phyloP scores from a whole-genome alignment of 2,113 vertebrate genomes.

The Rhinoptilus africanus region DNA sequence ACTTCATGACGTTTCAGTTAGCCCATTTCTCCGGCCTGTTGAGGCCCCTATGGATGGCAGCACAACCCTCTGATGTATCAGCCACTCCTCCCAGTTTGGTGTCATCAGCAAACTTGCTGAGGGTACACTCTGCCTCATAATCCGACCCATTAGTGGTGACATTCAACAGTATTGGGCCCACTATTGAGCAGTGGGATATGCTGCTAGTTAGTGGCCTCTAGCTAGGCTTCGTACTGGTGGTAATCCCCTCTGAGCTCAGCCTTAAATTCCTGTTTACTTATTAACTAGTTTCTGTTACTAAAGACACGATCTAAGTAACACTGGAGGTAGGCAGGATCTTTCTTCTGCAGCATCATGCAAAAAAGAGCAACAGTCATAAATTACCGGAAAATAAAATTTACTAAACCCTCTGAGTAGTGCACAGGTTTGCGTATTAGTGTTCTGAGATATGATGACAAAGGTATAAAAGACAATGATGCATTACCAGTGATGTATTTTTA shows the following conservation, averaged over 20 bases:
- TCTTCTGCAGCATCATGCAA: neutral
- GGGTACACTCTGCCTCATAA: neutral
- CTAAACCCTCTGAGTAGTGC: neutral
- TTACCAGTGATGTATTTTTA: neutral
- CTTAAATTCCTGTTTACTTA: neutral
- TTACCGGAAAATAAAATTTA: constrained; percentile 9
- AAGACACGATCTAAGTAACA: neutral
- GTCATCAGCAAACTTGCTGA: neutral
- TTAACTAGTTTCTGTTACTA: neutral
- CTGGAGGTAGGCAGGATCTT: neutral
- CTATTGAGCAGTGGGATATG: neutral
- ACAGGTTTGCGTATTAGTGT: neutral
- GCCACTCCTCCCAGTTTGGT: neutral
- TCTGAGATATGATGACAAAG: neutral
- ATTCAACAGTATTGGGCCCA: neutral
- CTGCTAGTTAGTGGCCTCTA: neutral
- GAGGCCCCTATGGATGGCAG: neutral
- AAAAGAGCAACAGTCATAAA: neutral
- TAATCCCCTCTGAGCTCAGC: neutral
- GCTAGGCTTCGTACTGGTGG: neutral
- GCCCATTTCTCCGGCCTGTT: neutral
- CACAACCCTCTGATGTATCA: neutral
- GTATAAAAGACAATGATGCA: constrained; percentile 15
- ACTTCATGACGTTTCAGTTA: neutral
- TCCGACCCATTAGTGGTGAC: neutral